phyloP scores from a whole-genome alignment of 2,797 vertebrate species.

The Delichon dasypus region DNA sequence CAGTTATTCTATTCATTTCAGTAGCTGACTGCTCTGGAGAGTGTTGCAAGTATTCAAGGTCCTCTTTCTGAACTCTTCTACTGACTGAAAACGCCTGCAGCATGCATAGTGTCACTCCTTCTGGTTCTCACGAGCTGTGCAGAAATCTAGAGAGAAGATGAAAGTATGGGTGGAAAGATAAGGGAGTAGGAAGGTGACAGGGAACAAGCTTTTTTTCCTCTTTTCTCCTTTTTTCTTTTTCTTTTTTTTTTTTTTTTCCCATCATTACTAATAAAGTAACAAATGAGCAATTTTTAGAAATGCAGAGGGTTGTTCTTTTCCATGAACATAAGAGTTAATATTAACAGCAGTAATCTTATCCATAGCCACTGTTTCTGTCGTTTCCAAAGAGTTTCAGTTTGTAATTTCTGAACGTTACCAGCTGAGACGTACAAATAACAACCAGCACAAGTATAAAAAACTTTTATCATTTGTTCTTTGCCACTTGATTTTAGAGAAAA shows the following conservation, averaged over 20 bases:
- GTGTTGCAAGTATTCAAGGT: background rate
- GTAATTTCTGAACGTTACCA: background rate
- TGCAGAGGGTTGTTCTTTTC: background rate
- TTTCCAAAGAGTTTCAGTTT: background rate
- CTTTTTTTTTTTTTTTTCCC: background rate
- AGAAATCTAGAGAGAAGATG: background rate
- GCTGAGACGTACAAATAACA: background rate
- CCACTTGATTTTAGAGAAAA: background rate
- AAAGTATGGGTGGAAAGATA: background rate
- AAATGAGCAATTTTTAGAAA: background rate
- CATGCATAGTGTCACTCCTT: background rate
- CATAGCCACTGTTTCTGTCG: background rate
- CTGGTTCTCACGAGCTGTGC: background rate
- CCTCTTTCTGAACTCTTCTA: background rate
- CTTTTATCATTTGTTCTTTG: background rate
- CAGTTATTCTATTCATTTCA: background rate
- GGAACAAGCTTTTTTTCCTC: fast-evolving
- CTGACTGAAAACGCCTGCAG: background rate
- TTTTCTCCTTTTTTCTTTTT: fast-evolving
- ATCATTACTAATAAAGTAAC: background rate
- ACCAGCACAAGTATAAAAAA: background rate
- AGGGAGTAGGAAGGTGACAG: fast-evolving
- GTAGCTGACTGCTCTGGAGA: background rate
- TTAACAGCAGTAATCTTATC: background rate
- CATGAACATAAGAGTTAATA: background rate